Evolutionary conservation across 2,888 invertebrate species (phyloP), one percentile per base, ranked within the genome.

Genomic region (Tuberolachnus salignus): DNA sequence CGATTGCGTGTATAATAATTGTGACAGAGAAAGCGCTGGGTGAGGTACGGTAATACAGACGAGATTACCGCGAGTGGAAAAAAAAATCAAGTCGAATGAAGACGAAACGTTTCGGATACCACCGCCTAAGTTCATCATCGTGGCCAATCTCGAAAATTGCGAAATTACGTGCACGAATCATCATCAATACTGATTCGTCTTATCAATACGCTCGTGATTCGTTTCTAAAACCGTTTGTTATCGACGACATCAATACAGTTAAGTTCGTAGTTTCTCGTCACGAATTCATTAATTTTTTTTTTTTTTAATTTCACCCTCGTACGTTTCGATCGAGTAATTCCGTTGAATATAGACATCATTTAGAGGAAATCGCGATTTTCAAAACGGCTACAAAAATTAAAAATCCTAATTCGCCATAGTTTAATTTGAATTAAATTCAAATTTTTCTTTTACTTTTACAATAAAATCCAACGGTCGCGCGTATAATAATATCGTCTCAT

Each of bases 81-180:
- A 63, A 66, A 6, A 66, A 57, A 70, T 55, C 55, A 70, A 42
- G 55, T 23, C 42, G n/a, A n/a, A 23, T 23, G 44, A 10, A 70
- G 44, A 70, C 44, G 13, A 44, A 70, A 57, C 70, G 23, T 70
- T 9, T 8, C 14, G 42, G 55, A 70, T 70, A 57, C 23, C 21
- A 57, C 23, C 21, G 55, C 4, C 6, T n/a, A 10, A 16, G n/a
- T 14, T 23, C n/a, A 1, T n/a, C n/a, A n/a, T n/a, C n/a, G n/a
- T n/a, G n/a, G n/a, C n/a, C n/a, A n/a, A n/a, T n/a, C n/a, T n/a
- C n/a, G n/a, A n/a, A n/a, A n/a, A n/a, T n/a, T n/a, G n/a, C n/a
- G n/a, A n/a, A n/a, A n/a, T n/a, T n/a, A 8, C 14, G 49, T 6
- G 0, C 23, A 26, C 69, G 16, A 21, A 16, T n/a, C 42, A 42